Percentiles rank a stretch among this genome's conserved stretches.
These are phyloP conservation scores for Allobates femoralis DNA, from an alignment of 2,797 vertebrate species.

Conservation along the genomic window DNA sequence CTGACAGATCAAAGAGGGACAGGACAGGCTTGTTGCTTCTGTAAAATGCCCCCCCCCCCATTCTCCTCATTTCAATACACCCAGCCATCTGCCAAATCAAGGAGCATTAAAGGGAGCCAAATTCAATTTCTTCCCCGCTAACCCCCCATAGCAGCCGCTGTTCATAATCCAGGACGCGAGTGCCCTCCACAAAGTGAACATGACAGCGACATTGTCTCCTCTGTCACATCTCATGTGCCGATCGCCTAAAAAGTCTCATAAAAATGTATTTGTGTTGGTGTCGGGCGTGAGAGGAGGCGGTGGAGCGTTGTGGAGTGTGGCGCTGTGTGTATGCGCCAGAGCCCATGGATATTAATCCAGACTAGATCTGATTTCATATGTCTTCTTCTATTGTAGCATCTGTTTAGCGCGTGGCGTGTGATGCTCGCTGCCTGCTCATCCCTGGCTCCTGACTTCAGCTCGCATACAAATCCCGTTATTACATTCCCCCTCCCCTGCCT, in stretches of 20 bases:
- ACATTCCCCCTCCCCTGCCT: constrained; percentile 74
- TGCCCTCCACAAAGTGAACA: constrained; percentile 76
- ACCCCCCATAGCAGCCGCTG: constrained; percentile 73
- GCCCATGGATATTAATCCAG: constrained; percentile 81
- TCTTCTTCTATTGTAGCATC: constrained; percentile 88
- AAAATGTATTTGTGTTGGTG: constrained; percentile 78
- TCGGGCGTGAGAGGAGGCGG: constrained; percentile 62
- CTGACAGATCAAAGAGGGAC: not conserved
- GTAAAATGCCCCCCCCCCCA: constrained; percentile 69
- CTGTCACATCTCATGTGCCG: constrained; percentile 77
- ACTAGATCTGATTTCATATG: constrained; percentile 90
- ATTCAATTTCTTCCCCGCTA: constrained; percentile 79
- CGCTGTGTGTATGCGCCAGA: constrained; percentile 64
- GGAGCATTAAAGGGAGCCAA: constrained; percentile 80
- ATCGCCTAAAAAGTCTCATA: constrained; percentile 80
- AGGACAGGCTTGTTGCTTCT: constrained; percentile 43
- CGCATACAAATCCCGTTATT: constrained; percentile 86
- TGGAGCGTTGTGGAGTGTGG: constrained; percentile 41
- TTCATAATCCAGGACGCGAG: constrained; percentile 73
- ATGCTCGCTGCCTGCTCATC: constrained; percentile 90
- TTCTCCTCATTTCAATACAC: constrained; percentile 72
- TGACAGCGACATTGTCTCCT: constrained; percentile 78
- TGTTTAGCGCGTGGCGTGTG: constrained; percentile 86
- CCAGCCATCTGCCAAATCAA: constrained; percentile 78
- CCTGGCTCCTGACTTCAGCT: constrained; percentile 81